These are phyloP conservation scores for Macrotus californicus DNA, from an alignment of 2,113 vertebrate genomes.

Conservation along the genomic window DNA sequence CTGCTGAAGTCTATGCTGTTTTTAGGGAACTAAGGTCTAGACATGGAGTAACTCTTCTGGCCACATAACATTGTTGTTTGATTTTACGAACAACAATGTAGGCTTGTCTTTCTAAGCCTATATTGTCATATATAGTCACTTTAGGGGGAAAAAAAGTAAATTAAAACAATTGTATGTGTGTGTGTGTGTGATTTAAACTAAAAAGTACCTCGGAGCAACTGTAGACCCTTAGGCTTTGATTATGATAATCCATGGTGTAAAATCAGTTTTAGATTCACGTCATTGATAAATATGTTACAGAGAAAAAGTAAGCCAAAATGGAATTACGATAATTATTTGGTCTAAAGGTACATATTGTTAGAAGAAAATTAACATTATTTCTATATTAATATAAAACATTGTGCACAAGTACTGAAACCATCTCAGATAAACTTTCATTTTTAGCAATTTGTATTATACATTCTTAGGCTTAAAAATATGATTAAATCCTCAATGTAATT, in stretches of 20 bases:
- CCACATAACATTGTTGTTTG: neutral
- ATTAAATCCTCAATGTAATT: neutral
- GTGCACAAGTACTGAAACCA: neutral
- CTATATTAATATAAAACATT: neutral
- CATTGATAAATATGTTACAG: neutral
- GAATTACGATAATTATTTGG: neutral
- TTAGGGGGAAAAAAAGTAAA: neutral
- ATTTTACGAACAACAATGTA: no score
- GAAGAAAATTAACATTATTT: slow-evolving; percentile 3
- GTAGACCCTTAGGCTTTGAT: neutral
- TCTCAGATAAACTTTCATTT: neutral
- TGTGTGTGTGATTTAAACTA: neutral
- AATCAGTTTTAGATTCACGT: slow-evolving; percentile 18
- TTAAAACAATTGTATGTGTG: neutral
- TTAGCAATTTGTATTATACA: neutral
- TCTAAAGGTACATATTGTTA: neutral
- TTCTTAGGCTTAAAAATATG: slow-evolving; percentile 39
- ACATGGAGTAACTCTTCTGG: neutral
- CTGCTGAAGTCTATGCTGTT: neutral
- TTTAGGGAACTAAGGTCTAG: neutral
- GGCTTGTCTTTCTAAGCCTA: slow-evolving; percentile 4
- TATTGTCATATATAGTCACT: neutral
- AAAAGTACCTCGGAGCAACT: neutral
- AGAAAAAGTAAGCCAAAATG: neutral
- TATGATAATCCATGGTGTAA: neutral